Percentiles rank a stretch among this genome's conserved stretches.
Conservation (phyloP, 1,140 invertebrate genomes). For the Nephila pilipes region DNA sequence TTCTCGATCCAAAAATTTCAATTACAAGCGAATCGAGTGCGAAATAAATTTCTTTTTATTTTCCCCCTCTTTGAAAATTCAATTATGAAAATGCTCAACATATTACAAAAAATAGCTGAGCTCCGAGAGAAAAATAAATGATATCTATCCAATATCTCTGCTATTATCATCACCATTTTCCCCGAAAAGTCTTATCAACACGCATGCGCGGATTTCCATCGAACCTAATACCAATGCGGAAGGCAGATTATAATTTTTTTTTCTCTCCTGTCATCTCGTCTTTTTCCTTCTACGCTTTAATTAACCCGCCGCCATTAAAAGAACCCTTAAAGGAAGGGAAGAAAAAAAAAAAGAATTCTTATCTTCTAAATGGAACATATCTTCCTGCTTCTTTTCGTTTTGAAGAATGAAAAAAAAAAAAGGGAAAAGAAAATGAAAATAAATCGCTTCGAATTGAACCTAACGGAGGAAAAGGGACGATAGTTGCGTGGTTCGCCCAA, state of each 20-base stretch:
- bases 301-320: conserved; percentile 12
- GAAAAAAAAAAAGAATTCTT: neutral
- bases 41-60: no score
- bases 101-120: neutral
- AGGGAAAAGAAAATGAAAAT: neutral
- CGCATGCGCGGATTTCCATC: neutral
- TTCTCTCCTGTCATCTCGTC: neutral
- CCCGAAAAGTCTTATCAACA: conserved; percentile 25
- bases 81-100: no score
- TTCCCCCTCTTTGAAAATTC: no score
- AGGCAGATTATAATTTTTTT: neutral
- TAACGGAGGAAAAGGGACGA: conserved; percentile 1
- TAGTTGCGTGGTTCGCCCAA: conserved; percentile 12
- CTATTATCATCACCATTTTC: neutral
- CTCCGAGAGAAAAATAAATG: neutral
- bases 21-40: no score
- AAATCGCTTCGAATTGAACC: neutral
- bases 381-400: conserved; percentile 12
- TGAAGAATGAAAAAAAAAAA: neutral
- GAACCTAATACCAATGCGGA: conserved; percentile 26
- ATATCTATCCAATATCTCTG: neutral
- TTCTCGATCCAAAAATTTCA: no score
- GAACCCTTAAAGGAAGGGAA: neutral
- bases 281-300: neutral
- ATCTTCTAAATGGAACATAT: neutral